Conservation (phyloP, 2,113 vertebrate genomes). For the Cricetomys ansorgei region DNA sequence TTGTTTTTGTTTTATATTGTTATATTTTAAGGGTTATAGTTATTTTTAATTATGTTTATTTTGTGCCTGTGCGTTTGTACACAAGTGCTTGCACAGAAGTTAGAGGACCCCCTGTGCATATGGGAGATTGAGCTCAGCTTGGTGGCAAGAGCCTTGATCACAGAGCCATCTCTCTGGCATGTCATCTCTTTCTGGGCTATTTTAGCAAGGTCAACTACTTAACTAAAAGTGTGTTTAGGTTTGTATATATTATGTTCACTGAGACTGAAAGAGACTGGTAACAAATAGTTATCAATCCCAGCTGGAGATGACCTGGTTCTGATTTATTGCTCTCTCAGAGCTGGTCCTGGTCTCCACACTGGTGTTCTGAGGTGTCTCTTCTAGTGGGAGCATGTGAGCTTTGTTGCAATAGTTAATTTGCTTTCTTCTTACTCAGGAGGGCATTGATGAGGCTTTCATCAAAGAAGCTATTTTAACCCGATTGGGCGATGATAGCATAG, state of each 20-base stretch:
- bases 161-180: not conserved
- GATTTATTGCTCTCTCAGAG: not conserved
- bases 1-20: not conserved
- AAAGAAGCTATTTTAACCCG: conserved; percentile 91
- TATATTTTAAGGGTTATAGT: not conserved
- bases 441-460: conserved; percentile 92
- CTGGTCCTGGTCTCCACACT: not conserved
- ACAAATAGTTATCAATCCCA: not conserved
- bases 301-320: not conserved
- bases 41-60: not conserved
- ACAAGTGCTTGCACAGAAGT: not conserved
- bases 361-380: not conserved
- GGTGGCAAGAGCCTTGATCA: not conserved
- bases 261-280: not conserved
- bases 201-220: not conserved
- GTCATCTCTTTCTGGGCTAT: not conserved
- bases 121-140: not conserved
- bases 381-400: not conserved
- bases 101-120: not conserved
- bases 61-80: not conserved
- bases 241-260: not conserved
- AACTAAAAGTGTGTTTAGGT: not conserved
- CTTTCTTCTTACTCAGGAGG: conserved; percentile 84
- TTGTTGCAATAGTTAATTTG: not conserved
- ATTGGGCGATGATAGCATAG: conserved; percentile 91